phyloP scores from a whole-genome alignment of 2,113 vertebrate genomes.

The Corythornis madagascariensis region DNA sequence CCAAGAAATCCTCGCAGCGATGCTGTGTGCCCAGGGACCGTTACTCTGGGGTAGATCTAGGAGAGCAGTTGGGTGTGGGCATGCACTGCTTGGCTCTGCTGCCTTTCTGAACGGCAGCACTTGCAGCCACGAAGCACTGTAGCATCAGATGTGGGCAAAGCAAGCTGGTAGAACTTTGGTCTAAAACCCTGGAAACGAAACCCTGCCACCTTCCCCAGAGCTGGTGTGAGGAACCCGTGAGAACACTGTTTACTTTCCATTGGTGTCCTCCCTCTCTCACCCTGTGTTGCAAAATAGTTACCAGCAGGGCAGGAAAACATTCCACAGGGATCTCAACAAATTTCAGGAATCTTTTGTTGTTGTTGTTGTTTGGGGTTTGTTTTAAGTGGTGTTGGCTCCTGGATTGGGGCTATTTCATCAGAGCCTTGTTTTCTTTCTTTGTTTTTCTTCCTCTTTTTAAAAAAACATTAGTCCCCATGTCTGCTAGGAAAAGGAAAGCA shows the following conservation, averaged over 20 bases:
- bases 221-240: not conserved
- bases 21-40: not conserved
- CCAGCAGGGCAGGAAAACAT: not conserved
- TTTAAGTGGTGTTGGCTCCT: not conserved
- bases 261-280: not conserved
- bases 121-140: not conserved
- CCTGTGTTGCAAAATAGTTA: not conserved
- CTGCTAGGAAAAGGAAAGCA: not conserved
- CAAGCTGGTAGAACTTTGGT: not conserved
- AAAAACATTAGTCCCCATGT: not conserved
- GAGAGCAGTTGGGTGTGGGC: not conserved
- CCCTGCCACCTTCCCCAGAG: not conserved
- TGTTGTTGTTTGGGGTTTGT: not conserved
- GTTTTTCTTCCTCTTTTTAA: not conserved
- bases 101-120: not conserved
- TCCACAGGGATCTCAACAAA: not conserved
- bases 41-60: not conserved
- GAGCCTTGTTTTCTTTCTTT: not conserved
- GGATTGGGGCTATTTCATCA: not conserved
- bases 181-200: not conserved
- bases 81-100: not conserved
- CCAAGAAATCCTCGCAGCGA: slow-evolving; percentile 47
- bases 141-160: not conserved
- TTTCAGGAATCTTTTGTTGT: not conserved
- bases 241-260: not conserved